Percentiles rank a stretch among this genome's conserved stretches.
These are phyloP conservation scores for Neolamprologus falcicula DNA, from an alignment of 2,113 vertebrate species.

Conservation along the genomic window DNA sequence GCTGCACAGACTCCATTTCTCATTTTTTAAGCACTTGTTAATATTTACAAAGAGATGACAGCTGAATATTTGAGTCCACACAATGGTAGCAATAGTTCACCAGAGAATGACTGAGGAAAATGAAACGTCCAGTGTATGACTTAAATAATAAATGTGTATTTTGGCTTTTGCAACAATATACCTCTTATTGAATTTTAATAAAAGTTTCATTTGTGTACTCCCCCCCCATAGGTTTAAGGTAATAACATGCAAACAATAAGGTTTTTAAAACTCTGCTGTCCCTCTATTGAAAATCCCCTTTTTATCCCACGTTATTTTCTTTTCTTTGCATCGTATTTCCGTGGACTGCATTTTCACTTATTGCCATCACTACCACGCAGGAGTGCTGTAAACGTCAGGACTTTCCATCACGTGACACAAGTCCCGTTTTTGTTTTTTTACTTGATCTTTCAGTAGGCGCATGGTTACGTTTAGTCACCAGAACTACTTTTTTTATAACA, in stretches of 20 bases:
- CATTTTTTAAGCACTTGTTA: background rate
- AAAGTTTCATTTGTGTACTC: background rate
- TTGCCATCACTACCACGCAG: background rate
- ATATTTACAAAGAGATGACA: background rate
- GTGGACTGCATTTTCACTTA: background rate
- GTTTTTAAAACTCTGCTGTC: background rate
- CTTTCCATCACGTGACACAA: background rate
- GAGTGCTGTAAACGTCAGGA: background rate
- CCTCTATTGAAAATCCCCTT: background rate
- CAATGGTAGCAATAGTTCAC: background rate
- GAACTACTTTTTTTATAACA: background rate
- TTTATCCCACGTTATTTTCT: background rate
- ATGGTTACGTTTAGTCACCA: background rate
- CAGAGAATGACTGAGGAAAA: slow-evolving; percentile 12
- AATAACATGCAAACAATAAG: background rate
- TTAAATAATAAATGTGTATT: background rate
- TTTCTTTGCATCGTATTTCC: background rate
- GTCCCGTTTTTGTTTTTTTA: background rate
- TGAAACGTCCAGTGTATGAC: background rate
- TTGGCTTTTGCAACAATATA: background rate
- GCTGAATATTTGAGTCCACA: background rate
- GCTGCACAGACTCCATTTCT: background rate
- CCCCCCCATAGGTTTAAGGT: background rate
- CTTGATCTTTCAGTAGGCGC: background rate
- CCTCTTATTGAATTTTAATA: background rate